Base-by-base conservation (phyloP, 1,140 invertebrate genomes). In the Panagrolaimus sp. region DNA sequence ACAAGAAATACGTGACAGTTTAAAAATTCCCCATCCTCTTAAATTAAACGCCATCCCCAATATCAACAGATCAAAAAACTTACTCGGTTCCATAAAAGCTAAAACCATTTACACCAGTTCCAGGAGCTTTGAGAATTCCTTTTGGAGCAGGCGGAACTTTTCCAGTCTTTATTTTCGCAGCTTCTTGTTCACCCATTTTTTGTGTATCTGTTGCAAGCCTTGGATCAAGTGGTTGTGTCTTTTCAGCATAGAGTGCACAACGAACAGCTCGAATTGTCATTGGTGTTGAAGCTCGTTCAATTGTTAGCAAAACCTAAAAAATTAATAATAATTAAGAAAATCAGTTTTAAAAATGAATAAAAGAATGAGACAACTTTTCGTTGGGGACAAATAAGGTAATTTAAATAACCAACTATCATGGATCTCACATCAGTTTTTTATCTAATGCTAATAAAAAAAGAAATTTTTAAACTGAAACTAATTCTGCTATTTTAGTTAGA, bases 141-240 rank as follows among this genome's bases (percentile, higher is more conserved):
- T 20, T 20, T 25, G 51, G 51, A 5, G 51, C 51, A 25, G 20
- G 14, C 4, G 51, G 51, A 1, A 57, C 51, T n/a, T 27, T 20
- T 25, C 51, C 13, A 0, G 13, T 16, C 20, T 57, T 57, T 11
- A 57, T 20, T 57, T 16, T 57, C 4, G 51, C 51, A n/a, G 51
- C 51, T 57, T 57, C 51, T 57, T 57, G 20, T 57, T 57, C 51
- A 27, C 51, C 51, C 9, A 57, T n/a, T 57, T 57, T 57, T 5
- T 20, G 20, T 11, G 51, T 57, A 20, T 57, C 51, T 11, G 51
- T 57, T 11, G 51, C 51, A 11, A 57, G 11, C 20, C 51, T n/a
- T 3, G 51, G 51, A 57, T 57, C 51, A 20, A 57, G n/a, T 2
- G 51, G 51, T 1, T 11, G n/a, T 57, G 11, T 57, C 51, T 57